phyloP scores from a whole-genome alignment of 2,888 invertebrate species.

The Drosophila acutilabella region DNA sequence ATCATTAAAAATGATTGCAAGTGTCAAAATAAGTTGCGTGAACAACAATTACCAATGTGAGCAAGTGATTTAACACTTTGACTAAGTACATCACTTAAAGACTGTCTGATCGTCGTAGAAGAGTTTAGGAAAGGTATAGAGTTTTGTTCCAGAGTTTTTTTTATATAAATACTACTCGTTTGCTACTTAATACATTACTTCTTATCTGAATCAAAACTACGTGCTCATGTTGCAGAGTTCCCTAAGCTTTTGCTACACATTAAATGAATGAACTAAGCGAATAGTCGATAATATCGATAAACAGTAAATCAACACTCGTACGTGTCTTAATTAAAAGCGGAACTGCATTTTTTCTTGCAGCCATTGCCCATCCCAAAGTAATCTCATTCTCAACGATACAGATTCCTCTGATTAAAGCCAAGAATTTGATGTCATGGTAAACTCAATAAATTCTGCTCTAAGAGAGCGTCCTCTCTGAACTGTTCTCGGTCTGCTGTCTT shows the following conservation, averaged over 20 bases:
- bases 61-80: slow-evolving; percentile 37
- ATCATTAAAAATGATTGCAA: slow-evolving; percentile 30
- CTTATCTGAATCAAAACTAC: slow-evolving; percentile 8
- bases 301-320: slow-evolving; percentile 14
- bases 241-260: not conserved
- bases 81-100: not conserved
- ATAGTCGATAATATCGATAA: slow-evolving; percentile 35
- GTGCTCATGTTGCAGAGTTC: slow-evolving; percentile 17
- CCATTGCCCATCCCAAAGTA: not conserved
- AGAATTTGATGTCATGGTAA: slow-evolving; percentile 36
- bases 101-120: too few species aligned
- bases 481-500: slow-evolving; percentile 15
- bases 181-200: too few species aligned
- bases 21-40: slow-evolving; percentile 36
- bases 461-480: slow-evolving; percentile 10
- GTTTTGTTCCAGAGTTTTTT: too few species aligned
- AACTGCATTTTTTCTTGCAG: slow-evolving; percentile 21
- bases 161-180: too few species aligned
- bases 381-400: not conserved
- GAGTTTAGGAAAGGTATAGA: too few species aligned
- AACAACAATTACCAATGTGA: slow-evolving; percentile 32
- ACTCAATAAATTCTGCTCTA: slow-evolving; percentile 27
- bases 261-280: slow-evolving; percentile 31
- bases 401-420: not conserved
- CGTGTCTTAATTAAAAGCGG: slow-evolving; percentile 42